phyloP scores from a whole-genome alignment of 1,140 invertebrate genomes.

The Campodea augens region DNA sequence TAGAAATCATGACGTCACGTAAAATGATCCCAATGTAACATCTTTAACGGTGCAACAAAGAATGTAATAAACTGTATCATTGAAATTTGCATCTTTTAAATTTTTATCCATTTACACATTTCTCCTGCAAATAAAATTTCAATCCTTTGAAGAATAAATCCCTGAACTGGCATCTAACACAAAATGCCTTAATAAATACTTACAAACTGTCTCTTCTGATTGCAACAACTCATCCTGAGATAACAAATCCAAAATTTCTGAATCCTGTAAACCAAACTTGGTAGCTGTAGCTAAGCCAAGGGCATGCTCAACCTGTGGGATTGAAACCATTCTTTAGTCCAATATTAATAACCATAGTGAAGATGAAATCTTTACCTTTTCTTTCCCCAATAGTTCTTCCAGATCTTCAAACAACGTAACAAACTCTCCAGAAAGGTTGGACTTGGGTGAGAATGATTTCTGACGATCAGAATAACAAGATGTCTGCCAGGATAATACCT shows the following conservation, averaged over 20 bases:
- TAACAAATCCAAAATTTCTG: slow-evolving; percentile 51
- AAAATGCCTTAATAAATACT: no score
- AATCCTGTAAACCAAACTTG: slow-evolving; percentile 46
- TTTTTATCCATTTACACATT: no score
- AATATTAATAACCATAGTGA: slow-evolving; percentile 3
- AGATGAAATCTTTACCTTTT: slow-evolving; percentile 18
- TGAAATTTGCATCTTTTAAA: no score
- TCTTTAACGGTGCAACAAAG: no score
- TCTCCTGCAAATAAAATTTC: no score
- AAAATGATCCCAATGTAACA: no score
- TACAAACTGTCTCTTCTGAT: slow-evolving; percentile 38
- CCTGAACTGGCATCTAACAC: no score
- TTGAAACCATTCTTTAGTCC: no score
- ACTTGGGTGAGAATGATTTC: slow-evolving; percentile 26
- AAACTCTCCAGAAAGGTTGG: slow-evolving; percentile 35
- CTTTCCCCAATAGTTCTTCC: slow-evolving; percentile 40
- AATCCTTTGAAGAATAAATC: no score
- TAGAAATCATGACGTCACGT: no score
- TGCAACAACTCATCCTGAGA: slow-evolving; percentile 47
- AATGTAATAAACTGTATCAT: no score
- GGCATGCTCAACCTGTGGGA: slow-evolving; percentile 27
- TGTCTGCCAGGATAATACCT: slow-evolving; percentile 44
- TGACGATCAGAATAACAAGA: slow-evolving; percentile 33
- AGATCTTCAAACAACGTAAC: slow-evolving; percentile 38
- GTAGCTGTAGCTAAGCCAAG: slow-evolving; percentile 46